Evolutionary conservation across 2,113 vertebrate genomes (phyloP).

Genomic region (Forbesichthys agassizii): DNA sequence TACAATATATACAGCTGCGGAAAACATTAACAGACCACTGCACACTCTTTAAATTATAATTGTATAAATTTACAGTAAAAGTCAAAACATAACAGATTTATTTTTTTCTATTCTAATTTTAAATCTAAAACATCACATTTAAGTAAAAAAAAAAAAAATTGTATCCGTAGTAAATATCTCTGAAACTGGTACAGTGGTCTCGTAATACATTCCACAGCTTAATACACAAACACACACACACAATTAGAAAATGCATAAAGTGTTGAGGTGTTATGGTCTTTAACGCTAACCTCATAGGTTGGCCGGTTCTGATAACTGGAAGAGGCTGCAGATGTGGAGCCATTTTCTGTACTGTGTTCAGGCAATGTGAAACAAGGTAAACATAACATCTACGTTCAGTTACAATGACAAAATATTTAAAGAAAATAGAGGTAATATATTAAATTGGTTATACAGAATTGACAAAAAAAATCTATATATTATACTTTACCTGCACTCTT

Average conservation of each 20-base stretch:
- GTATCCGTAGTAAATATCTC: too few species aligned
- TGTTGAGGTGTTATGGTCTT: not conserved
- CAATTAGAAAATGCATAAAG: not conserved
- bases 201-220: too few species aligned
- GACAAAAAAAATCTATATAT: not conserved
- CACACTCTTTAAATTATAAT: too few species aligned
- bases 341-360: conserved; percentile 80
- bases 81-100: not conserved
- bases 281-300: conserved; percentile 82
- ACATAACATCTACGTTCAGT: not conserved
- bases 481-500: conserved; percentile 83
- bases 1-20: too few species aligned
- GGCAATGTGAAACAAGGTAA: not conserved
- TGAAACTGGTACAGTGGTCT: too few species aligned
- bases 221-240: too few species aligned
- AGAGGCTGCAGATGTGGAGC: conserved; percentile 79
- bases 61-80: too few species aligned
- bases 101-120: not conserved
- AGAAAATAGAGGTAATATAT: not conserved
- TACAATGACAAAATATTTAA: not conserved
- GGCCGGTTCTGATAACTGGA: conserved; percentile 80
- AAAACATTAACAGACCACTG: too few species aligned
- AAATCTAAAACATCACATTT: too few species aligned
- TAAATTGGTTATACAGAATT: not conserved
- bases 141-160: too few species aligned